Percentiles rank a stretch among this genome's conserved stretches.
Conservation (phyloP, 2,888 invertebrate genomes). For the Eristalis pertinax region DNA sequence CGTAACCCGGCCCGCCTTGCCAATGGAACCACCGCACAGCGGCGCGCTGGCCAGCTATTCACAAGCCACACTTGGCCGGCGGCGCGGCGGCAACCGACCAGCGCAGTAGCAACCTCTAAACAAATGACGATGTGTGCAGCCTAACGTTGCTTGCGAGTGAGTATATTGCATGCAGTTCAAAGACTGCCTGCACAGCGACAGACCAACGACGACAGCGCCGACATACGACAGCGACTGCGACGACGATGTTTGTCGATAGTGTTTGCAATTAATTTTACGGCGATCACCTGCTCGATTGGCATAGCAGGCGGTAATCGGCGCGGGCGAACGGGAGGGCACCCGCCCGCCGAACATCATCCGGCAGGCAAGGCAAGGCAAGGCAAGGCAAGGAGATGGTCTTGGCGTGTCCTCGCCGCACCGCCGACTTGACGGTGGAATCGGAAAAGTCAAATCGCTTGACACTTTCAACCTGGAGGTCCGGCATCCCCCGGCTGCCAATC, state of each 20-base stretch:
- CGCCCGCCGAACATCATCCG: constrained; percentile 23
- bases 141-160: constrained; percentile 38
- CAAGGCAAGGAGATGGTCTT: constrained; percentile 4
- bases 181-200: constrained; percentile 47
- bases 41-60: constrained; percentile 22
- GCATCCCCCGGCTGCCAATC: constrained; percentile 9
- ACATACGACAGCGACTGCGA: constrained; percentile 1
- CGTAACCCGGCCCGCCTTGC: constrained; percentile 66
- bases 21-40: constrained; percentile 40
- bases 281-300: constrained; percentile 72
- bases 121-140: constrained; percentile 52
- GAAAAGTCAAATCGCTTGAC: constrained; percentile 66
- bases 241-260: constrained; percentile 67
- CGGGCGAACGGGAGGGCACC: background rate
- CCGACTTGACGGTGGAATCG: constrained; percentile 64
- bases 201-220: background rate
- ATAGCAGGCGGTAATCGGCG: constrained; percentile 45
- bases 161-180: constrained; percentile 57
- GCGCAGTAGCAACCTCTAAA: constrained; percentile 18
- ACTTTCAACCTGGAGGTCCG: constrained; percentile 37
- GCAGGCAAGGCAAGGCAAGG: too few relatives aligned
- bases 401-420: constrained; percentile 53
- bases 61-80: constrained; percentile 25
- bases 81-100: constrained; percentile 32
- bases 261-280: constrained; percentile 72